Evolutionary conservation across 2,888 invertebrate genomes (phyloP), one percentile per base, ranked within the genome.

Genomic region (Cataglyphis rosenhaueri): DNA sequence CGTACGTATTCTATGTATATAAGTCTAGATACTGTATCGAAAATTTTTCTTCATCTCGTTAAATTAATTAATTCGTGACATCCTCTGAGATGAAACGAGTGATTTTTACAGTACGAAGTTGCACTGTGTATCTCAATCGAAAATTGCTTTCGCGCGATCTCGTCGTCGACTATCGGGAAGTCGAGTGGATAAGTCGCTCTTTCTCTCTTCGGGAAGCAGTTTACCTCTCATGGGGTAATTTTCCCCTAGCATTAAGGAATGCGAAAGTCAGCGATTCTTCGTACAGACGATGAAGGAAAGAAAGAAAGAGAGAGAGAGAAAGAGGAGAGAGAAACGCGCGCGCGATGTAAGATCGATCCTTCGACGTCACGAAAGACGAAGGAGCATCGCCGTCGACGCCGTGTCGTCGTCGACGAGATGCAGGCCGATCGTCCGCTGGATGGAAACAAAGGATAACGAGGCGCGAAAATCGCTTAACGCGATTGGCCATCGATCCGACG

Each of bases 401-500:
- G 64, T 68, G 52, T 8, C 55, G 73, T 62, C 79, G 83, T 76
- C 76, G 78, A 57, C 70, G 59, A 70, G 78, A 79, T 70, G 78
- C 78, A 79, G 68, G 35, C 78, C 8, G 78, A 70, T 78, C 85
- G 81, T 86, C 81, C 84, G 70, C 65, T 83, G 86, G 84, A 88
- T 88, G 83, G 85, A 89, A 89, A 89, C 88, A 89, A 88, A 92
- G 92, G 92, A 93, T 93, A 94, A 93, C 93, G 93, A 94, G 92
- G 92, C 92, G 92, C 92, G 92, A 93, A 92, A 90, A 93, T 92
- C 92, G 92, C 92, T 93, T 92, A 93, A 93, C 92, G 91, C 91
- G 92, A 93, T 93, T 92, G 91, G 89, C 91, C 91, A 92, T 93
- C 92, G 92, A 93, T 93, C 91, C 92, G 88, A 87, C 74, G 85